Base-by-base conservation (phyloP, 2,888 invertebrate species). In the Lasioglossum malachurum region DNA sequence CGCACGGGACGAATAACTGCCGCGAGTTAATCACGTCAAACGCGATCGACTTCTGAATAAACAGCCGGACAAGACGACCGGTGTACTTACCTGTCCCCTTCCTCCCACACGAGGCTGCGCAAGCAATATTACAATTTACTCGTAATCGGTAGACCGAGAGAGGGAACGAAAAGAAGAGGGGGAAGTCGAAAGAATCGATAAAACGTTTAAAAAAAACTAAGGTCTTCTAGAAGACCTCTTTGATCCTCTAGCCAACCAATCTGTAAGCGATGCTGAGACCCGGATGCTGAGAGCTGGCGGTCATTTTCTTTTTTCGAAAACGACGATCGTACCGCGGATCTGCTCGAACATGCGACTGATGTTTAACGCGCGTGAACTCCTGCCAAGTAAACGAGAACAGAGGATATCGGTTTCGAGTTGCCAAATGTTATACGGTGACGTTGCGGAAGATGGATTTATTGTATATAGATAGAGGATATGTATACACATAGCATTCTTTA, bases 401-500 rank as follows among this genome's bases (percentile, higher is more conserved):
- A 31, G 16, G 27, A 64, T 31, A 91, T 88, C 84, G 88, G 82
- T 87, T 91, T 88, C 88, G 87, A 89, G 89, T 91, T 91, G 92
- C 90, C 91, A 90, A 90, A 82, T 88, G 87, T 87, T 87, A 88
- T 84, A 89, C 79, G 85, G 78, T 87, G 76, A 88, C 87, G 84
- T 85, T 83, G 87, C 79, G 89, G 86, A 88, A 90, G 90, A 92
- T 92, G 89, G 87, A 84, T 89, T 91, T 92, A 93, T 92, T 93
- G 94, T 93, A 93, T 89, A 94, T 94, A 94, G 91, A 92, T 93
- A 91, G 91, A 91, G 53, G 73, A 89, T 91, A 92, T 91, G 83
- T 90, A 89, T 91, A 91, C 89, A 92, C 88, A 91, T 90, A 93
- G 91, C 91, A 91, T 92, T 92, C 91, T 92, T 91, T 92, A 94